phyloP scores from a whole-genome alignment of 1,140 invertebrate genomes.

The Bilobella aurantiaca region DNA sequence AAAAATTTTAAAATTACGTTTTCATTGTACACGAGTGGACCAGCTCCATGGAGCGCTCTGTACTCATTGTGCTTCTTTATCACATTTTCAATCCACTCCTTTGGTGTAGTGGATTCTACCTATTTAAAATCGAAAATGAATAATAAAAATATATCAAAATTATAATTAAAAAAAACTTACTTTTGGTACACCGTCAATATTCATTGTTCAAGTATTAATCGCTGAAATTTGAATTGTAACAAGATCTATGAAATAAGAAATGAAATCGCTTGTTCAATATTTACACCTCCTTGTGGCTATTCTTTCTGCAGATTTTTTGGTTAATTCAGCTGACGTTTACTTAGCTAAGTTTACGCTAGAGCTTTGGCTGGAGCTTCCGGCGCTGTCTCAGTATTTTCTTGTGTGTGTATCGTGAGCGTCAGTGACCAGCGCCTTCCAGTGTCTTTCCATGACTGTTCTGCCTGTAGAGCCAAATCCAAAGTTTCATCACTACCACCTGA shows the following conservation, averaged over 20 bases:
- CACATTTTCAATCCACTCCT: background rate
- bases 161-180: background rate
- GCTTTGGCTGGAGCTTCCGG: background rate
- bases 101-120: background rate
- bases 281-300: background rate
- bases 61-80: conserved; percentile 10
- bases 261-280: background rate
- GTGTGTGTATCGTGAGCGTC: too few species aligned
- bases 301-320: background rate
- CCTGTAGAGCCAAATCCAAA: background rate
- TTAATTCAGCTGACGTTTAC: background rate
- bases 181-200: background rate
- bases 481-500: too few species aligned
- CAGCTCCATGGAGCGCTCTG: conserved; percentile 7
- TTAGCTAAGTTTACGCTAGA: background rate
- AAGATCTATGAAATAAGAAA: background rate
- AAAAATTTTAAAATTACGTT: background rate
- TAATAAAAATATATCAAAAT: background rate
- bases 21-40: conserved; percentile 7
- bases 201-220: background rate
- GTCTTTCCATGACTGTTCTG: background rate
- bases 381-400: background rate
- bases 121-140: background rate
- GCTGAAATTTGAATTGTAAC: background rate
- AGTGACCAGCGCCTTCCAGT: too few species aligned